Conservation (phyloP, 2,113 vertebrate species). For the Oncorhynchus clarkii region DNA sequence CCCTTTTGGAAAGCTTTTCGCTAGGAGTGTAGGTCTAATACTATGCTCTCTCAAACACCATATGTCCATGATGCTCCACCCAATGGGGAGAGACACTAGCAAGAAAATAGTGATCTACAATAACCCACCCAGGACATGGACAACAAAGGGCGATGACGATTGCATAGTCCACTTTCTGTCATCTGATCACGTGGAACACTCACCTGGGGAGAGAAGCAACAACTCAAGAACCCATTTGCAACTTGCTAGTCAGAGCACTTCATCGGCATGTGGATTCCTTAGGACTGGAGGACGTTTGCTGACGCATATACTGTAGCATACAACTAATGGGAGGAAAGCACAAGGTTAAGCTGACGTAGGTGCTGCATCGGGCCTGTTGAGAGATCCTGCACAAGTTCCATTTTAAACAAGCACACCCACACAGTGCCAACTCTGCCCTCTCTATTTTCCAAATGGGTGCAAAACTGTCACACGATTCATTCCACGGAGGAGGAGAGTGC, state of each 20-base stretch:
- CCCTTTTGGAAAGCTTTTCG: no score
- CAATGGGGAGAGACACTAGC: no score
- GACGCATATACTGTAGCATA: not conserved
- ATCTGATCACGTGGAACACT: no score
- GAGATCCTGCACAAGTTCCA: constrained; percentile 49
- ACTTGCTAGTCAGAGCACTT: not conserved
- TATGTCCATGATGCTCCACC: no score
- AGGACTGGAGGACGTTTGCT: not conserved
- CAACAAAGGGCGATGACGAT: no score
- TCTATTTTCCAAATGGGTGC: constrained; percentile 57
- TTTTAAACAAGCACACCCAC: constrained; percentile 66
- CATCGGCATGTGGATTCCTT: not conserved
- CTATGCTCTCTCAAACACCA: no score
- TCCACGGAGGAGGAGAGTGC: constrained; percentile 35
- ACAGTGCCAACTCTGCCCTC: constrained; percentile 57
- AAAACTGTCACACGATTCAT: constrained; percentile 45
- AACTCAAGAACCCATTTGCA: not conserved
- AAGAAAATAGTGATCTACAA: no score
- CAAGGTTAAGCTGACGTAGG: constrained; percentile 58
- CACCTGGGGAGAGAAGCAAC: not conserved
- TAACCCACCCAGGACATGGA: no score
- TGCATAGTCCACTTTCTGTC: no score
- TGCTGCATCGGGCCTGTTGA: constrained; percentile 47
- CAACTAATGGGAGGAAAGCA: constrained; percentile 7
- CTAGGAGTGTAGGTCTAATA: no score